Evolutionary conservation across 2,888 invertebrate genomes (phyloP), one percentile per base, ranked within the genome.

Genomic region (Eupithecia tripunctaria): DNA sequence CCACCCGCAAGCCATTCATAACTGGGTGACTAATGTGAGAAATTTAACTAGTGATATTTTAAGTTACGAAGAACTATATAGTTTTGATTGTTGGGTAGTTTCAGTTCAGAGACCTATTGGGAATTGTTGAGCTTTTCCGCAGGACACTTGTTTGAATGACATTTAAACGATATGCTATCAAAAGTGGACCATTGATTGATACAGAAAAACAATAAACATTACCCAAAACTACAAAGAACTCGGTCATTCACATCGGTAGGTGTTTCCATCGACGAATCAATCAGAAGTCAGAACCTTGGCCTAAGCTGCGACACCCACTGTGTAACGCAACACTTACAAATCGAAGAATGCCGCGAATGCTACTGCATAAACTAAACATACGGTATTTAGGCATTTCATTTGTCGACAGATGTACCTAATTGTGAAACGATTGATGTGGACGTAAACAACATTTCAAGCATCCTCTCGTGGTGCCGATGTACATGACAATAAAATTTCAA

Each of bases 21-120:
- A 89, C 88, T 89, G 86, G 82, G 84, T 93, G 93, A 94, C 90
- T 93, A 93, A 93, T 91, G 89, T 89, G 89, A 87, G 88, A 91
- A 90, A 82, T 85, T 81, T 80, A 78, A 84, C 76, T 82, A 14
- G 56, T 3, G 25, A 25, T 56, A 14, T 25, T 56, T 56, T 14
- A 56, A 25, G 14, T 21, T 14, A 25, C 3, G 56, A 25, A 25
- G 51, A 51, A 21, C n/a, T n/a, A n/a, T n/a, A n/a, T n/a, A n/a
- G 51, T 8, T 51, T n/a, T 47, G 3, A 51, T 51, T 56, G 56
- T 25, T 56, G 14, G 21, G 21, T 10, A 51, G 21, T 47, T 47
- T 47, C 47, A 51, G 43, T 51, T 10, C 2, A 10, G 10, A 51
- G 10, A 21, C 8, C 8, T 51, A 51, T 51, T 51, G 47, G 21